Evolutionary conservation across 2,797 vertebrate genomes (phyloP), one percentile per base, ranked within the genome.

Genomic region (Syngnathus acus): DNA sequence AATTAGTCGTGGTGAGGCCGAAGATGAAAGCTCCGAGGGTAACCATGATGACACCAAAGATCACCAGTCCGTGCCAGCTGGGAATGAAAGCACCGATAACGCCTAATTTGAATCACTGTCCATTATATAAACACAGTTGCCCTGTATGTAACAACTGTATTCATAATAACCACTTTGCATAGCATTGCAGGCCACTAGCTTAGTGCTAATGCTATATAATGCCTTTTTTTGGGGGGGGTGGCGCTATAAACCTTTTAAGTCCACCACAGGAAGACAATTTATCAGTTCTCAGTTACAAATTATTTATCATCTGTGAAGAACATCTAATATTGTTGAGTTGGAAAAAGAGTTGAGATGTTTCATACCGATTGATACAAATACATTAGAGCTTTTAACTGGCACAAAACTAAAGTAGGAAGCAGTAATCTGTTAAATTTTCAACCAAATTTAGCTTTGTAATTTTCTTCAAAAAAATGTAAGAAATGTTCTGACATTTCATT

Each of bases 1-100:
- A 92, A 0, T 94, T 96, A 68, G 94, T 91, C 4, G 97, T 98
- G n/a, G 94, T 98, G 84, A 98, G 94, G 74, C 95, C 96, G 0
- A 98, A 98, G 87, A 99, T 94, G 88, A 98, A 99, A 0, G 93
- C 90, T 80, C 97, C 97, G 0, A 93, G 77, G 9, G 92, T 93
- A 66, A 99, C 93, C 92, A 96, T 94, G 81, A 93, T 80, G 39
- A 93, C 86, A n/a, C 95, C 93, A 0, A 93, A 93, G 76, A 80
- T 55, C 67, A 97, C 90, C 82, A 92, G 76, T 1, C 75, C 90
- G 80, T 95, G 95, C 95, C 95, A 97, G 83, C 95, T 98, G 82
- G 26, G 61, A 65, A 50, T 64, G 43, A 78, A 14, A 66, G 57
- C 7, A 38, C 16, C 42, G 26, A 26, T 62, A n/a, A 43, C 4